Evolutionary conservation across 2,888 invertebrate species (phyloP).

Genomic region (Metallyticus violacea): DNA sequence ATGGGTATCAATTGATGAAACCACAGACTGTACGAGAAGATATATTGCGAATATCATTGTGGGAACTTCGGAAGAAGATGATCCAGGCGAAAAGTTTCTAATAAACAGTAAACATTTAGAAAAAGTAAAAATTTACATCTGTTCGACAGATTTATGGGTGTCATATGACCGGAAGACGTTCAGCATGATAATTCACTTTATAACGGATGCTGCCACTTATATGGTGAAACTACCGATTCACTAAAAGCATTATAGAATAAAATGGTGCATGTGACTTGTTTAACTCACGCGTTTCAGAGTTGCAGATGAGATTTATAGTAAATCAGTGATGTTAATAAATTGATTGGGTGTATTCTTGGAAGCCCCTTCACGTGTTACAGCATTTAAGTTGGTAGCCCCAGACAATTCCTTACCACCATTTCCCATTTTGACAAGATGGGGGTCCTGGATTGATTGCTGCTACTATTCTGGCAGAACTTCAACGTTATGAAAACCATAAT

Average conservation of each 20-base stretch:
- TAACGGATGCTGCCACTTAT: neutral
- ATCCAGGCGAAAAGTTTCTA: too few relatives aligned
- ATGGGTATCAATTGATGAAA: neutral
- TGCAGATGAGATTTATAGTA: neutral
- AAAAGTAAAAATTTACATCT: neutral
- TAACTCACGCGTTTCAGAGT: neutral
- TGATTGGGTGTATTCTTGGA: too few relatives aligned
- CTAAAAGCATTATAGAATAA: neutral
- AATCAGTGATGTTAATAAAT: neutral
- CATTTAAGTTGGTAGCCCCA: constrained; percentile 2
- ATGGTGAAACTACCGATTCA: neutral
- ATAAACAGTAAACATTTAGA: neutral
- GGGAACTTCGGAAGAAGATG: neutral
- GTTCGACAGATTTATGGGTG: neutral
- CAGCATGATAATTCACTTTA: neutral
- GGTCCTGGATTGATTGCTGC: neutral
- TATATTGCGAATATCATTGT: neutral
- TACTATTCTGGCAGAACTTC: neutral
- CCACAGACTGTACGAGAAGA: neutral
- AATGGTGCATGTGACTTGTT: neutral
- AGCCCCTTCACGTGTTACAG: too few relatives aligned
- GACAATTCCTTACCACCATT: neutral
- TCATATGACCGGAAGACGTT: neutral
- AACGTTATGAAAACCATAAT: neutral
- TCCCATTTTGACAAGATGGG: neutral